Evolutionary conservation across 1,140 invertebrate genomes (phyloP).

Genomic region (Rhynchophorus ferrugineus): DNA sequence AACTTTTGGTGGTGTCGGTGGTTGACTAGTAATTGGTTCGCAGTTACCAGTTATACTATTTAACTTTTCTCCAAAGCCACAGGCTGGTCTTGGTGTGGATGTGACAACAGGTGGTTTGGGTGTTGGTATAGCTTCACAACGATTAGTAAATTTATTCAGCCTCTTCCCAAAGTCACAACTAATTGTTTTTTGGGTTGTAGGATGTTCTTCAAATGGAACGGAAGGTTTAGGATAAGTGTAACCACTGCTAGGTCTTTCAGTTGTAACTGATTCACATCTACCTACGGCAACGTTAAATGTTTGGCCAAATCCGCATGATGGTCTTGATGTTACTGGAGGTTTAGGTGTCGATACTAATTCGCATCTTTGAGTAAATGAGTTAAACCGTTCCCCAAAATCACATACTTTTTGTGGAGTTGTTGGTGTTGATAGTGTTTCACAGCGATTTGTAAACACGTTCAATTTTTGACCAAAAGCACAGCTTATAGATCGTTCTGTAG

Average conservation of each 20-base stretch:
- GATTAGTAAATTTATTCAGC: slow-evolving; percentile 8
- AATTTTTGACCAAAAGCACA: not conserved
- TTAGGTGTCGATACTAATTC: not conserved
- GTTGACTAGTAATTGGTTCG: slow-evolving; percentile 1
- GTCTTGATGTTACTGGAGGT: no score
- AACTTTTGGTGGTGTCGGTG: slow-evolving; percentile 5
- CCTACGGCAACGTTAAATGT: no score
- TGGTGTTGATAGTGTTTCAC: not conserved
- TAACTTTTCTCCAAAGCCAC: slow-evolving; percentile 2
- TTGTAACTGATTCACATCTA: no score
- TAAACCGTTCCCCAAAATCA: not conserved
- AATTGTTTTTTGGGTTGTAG: not conserved
- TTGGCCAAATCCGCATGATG: no score
- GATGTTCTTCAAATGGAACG: no score
- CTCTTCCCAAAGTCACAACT: slow-evolving; percentile 4
- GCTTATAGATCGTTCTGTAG: not conserved
- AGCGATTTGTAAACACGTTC: not conserved
- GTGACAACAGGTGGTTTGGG: slow-evolving; percentile 2
- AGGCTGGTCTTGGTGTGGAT: not conserved
- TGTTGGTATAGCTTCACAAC: slow-evolving; percentile 7
- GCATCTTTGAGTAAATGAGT: not conserved
- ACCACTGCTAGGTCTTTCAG: no score
- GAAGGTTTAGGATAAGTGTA: no score
- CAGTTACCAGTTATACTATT: slow-evolving; percentile 1
- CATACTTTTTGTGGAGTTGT: not conserved